phyloP scores from a whole-genome alignment of 2,888 invertebrate genomes.

The Deilephila elpenor region DNA sequence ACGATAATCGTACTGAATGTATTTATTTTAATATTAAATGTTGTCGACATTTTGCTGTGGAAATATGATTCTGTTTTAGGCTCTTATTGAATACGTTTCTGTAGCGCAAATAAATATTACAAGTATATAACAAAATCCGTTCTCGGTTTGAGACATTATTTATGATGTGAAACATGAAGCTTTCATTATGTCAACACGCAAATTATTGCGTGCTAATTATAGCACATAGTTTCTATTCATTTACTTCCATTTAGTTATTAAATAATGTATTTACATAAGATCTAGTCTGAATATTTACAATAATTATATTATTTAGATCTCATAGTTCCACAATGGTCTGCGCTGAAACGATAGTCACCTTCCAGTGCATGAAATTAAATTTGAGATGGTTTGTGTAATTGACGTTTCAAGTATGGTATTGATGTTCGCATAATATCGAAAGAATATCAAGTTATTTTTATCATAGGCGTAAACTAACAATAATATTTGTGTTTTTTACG shows the following conservation, averaged over 20 bases:
- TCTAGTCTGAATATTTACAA: slow-evolving; percentile 6
- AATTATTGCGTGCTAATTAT: no score
- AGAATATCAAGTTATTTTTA: no score
- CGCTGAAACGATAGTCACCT: neutral
- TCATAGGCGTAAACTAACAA: neutral
- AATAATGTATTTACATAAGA: neutral
- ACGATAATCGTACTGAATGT: slow-evolving; percentile 27
- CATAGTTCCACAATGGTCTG: neutral
- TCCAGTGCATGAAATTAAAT: neutral
- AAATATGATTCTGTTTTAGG: slow-evolving; percentile 39
- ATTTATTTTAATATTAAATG: slow-evolving; percentile 27
- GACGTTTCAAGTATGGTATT: no score
- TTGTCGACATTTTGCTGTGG: slow-evolving; percentile 57
- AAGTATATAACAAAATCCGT: no score
- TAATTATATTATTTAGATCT: slow-evolving; percentile 16
- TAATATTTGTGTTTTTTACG: neutral
- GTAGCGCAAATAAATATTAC: neutral
- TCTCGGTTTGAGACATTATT: no score
- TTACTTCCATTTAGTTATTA: no score
- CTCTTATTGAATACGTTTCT: neutral
- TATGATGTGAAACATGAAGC: no score
- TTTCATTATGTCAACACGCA: neutral
- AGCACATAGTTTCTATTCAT: no score
- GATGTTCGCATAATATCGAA: no score
- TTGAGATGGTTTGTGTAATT: no score